These are phyloP conservation scores for Clarias gariepinus DNA, from an alignment of 2,113 vertebrate species.

Conservation along the genomic window DNA sequence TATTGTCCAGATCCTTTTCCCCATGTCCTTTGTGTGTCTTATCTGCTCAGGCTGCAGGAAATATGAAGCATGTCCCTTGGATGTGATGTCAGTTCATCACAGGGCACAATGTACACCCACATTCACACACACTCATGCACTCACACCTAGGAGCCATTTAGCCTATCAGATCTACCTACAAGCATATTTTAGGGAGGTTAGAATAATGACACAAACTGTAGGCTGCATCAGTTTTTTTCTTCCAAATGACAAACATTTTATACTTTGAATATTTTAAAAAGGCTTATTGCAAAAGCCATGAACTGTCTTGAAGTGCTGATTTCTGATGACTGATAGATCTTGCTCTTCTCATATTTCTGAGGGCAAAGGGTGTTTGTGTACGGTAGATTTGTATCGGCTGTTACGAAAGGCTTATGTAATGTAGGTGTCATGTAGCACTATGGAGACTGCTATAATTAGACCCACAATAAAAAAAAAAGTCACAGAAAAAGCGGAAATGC, in stretches of 20 bases:
- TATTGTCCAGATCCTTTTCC: slow-evolving; percentile 4
- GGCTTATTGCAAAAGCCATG: neutral
- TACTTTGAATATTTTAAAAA: neutral
- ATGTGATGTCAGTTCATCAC: neutral
- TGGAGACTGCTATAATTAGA: neutral
- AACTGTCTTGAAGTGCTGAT: neutral
- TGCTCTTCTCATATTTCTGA: neutral
- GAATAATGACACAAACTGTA: neutral
- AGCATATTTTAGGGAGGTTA: neutral
- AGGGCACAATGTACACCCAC: neutral
- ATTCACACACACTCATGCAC: neutral
- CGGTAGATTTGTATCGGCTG: neutral
- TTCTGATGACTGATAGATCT: neutral
- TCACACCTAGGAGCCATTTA: neutral
- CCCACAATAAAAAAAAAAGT: neutral
- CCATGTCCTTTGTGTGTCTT: neutral
- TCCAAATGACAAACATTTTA: neutral
- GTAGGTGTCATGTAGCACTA: neutral
- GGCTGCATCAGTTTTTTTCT: neutral
- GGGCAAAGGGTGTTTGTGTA: neutral
- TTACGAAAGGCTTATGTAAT: neutral
- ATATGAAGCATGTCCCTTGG: neutral
- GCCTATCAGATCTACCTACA: neutral
- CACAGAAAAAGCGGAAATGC: neutral
- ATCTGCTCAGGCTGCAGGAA: neutral